phyloP scores from a whole-genome alignment of 2,113 vertebrate species.

The Danionella cerebrum region DNA sequence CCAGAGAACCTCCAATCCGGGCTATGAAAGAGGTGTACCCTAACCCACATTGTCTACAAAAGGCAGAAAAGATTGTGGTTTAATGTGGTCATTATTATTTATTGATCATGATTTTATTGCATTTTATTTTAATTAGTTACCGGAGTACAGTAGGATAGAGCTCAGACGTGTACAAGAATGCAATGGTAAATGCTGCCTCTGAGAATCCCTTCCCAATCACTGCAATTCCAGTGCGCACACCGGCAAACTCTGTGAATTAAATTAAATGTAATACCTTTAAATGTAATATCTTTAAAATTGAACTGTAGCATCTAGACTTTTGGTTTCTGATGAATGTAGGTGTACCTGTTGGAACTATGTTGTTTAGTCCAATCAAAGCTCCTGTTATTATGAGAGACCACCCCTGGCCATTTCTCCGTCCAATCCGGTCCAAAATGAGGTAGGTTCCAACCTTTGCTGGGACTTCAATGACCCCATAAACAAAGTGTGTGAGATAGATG shows the following conservation, averaged over 20 bases:
- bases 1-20: constrained; percentile 54
- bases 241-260: constrained; percentile 45
- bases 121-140: constrained; percentile 43
- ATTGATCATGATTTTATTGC: not conserved
- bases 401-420: constrained; percentile 65
- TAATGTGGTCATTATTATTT: too few species aligned
- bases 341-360: constrained; percentile 58
- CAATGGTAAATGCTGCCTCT: constrained; percentile 75
- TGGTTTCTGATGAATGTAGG: not conserved
- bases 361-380: constrained; percentile 57
- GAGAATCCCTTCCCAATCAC: constrained; percentile 72
- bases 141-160: constrained; percentile 77
- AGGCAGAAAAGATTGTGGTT: not conserved
- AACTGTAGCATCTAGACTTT: too few species aligned
- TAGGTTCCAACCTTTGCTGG: constrained; percentile 73
- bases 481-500: constrained; percentile 73
- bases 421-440: constrained; percentile 56
- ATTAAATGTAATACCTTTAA: too few species aligned
- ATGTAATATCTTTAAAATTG: too few species aligned
- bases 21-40: constrained; percentile 56
- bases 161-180: constrained; percentile 74
- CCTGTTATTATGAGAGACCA: constrained; percentile 62
- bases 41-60: constrained; percentile 52
- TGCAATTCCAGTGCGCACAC: constrained; percentile 56
- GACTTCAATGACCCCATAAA: constrained; percentile 68